These are phyloP conservation scores for Xestia c-nigrum DNA, from an alignment of 2,888 invertebrate species.

Conservation along the genomic window DNA sequence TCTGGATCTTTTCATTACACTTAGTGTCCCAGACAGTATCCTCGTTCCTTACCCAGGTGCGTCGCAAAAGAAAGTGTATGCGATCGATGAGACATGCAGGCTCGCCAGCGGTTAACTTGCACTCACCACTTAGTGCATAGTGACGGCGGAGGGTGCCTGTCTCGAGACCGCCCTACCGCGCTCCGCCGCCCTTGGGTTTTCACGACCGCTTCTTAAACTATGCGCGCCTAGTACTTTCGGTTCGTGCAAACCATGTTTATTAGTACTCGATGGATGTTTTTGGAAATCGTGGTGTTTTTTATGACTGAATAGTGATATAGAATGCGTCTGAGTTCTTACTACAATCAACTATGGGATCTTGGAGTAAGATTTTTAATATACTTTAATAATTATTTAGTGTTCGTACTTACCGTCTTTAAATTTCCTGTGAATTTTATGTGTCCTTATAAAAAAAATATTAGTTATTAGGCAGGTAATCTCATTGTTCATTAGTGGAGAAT, in stretches of 20 bases:
- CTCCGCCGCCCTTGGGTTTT: slow-evolving; percentile 66
- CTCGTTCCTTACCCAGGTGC: slow-evolving; percentile 62
- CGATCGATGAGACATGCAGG: slow-evolving; percentile 82
- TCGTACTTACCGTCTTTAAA: rapidly evolving
- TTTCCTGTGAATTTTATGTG: not conserved
- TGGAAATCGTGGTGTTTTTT: slow-evolving; percentile 39
- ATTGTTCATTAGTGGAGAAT: slow-evolving; percentile 23
- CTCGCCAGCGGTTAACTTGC: slow-evolving; percentile 77
- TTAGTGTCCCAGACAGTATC: slow-evolving; percentile 45
- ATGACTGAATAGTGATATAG: slow-evolving; percentile 36
- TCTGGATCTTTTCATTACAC: slow-evolving; percentile 16
- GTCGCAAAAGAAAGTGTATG: slow-evolving; percentile 77
- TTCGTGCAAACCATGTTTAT: slow-evolving; percentile 44
- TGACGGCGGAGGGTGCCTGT: slow-evolving; percentile 79
- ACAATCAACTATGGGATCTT: slow-evolving; percentile 77
- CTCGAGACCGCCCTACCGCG: slow-evolving; percentile 70
- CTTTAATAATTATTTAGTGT: not conserved
- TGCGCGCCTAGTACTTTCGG: slow-evolving; percentile 72
- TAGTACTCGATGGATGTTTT: slow-evolving; percentile 46
- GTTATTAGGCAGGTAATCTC: too few species aligned
- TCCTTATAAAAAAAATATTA: too few species aligned
- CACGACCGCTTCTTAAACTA: slow-evolving; percentile 64
- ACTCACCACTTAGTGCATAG: slow-evolving; percentile 86
- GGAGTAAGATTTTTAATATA: slow-evolving; percentile 71
- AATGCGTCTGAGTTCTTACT: slow-evolving; percentile 76